A percentile compares a stretch with the other conserved stretches of the same genome.
Conservation (phyloP, 1,140 invertebrate genomes). For the Antheraea mylitta region DNA sequence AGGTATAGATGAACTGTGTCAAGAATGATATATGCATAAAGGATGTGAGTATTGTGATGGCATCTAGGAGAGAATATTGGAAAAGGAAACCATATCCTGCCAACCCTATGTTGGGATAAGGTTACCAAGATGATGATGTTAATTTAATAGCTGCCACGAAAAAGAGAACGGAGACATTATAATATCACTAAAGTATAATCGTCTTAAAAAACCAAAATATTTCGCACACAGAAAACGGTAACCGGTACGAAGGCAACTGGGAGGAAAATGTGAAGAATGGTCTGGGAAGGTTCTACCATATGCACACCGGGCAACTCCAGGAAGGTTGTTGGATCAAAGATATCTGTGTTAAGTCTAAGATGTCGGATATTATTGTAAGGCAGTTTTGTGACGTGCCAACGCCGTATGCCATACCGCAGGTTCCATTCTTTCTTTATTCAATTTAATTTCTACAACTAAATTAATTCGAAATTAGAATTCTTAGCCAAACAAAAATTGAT, state of each 20-base stretch:
- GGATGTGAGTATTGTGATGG: too few relatives aligned
- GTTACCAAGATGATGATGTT: too few relatives aligned
- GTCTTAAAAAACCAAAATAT: not conserved
- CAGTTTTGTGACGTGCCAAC: slow-evolving; percentile 78
- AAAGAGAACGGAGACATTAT: too few relatives aligned
- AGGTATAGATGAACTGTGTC: too few relatives aligned
- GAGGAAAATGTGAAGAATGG: slow-evolving; percentile 79
- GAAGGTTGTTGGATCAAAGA: slow-evolving; percentile 79
- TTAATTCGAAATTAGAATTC: too few relatives aligned
- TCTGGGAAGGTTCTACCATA: slow-evolving; percentile 80
- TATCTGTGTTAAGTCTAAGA: slow-evolving; percentile 73
- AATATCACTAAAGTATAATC: too few relatives aligned
- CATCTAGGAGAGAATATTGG: too few relatives aligned
- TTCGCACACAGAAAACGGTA: slow-evolving; percentile 72
- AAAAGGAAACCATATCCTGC: too few relatives aligned
- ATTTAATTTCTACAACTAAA: not conserved
- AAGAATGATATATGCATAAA: too few relatives aligned
- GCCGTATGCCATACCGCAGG: slow-evolving; percentile 77
- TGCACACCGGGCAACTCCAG: slow-evolving; percentile 81
- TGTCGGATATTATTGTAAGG: slow-evolving; percentile 78
- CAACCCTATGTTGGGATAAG: too few relatives aligned
- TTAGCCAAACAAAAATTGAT: too few relatives aligned
- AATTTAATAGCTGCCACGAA: too few relatives aligned
- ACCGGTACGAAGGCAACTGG: slow-evolving; percentile 83
- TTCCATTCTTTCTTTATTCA: slow-evolving; percentile 33